Evolutionary conservation across 2,888 invertebrate genomes (phyloP), one percentile per base, ranked within the genome.

Genomic region (Phalangium opilio): DNA sequence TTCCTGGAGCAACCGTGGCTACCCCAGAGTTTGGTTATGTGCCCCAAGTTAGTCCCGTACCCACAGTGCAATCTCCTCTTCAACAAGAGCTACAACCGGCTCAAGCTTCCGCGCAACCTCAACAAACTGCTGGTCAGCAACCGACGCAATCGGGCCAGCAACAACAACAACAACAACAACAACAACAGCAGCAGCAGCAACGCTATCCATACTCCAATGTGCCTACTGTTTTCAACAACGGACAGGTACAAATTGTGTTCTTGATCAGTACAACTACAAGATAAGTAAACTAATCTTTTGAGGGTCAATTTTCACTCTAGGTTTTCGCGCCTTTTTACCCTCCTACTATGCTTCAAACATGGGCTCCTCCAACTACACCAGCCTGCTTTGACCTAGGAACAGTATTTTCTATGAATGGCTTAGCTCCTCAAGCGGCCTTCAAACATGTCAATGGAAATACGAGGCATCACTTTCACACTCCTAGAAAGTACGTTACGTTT

Each of bases 321-420:
- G 50, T 55, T 35, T 58, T 54, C 48, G 55, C 58, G 40, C 59
- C 58, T 8, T 59, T 59, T 46, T 59, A 59, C 48, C 59, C 59
- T 10, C 60, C 60, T 40, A 58, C 53, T n/a, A 55, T 60, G 54
- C 46, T 60, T n/a, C 59, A 58, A 47, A 47, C 59, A 10, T 53
- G 54, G 51, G 51, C 55, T 19, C 55, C 59, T 4, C 27, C 27
- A 27, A 51, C 54, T 18, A 54, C 48, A 40, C 49, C 55, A 15
- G 42, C 55, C 8, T 58, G 55, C 47, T 57, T 57, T 51, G 60
- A 60, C 47, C 51, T 59, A 27, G 57, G 58, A 43, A 55, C 58
- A 27, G 59, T 58, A 48, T 80, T 79, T 65, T 74, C 79, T 51
- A 73, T 79, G 59, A 82, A 81, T 65, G 80, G 81, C 48, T 67